phyloP scores from a whole-genome alignment of 1,140 invertebrate species.

The Hylyphantes graminicola region DNA sequence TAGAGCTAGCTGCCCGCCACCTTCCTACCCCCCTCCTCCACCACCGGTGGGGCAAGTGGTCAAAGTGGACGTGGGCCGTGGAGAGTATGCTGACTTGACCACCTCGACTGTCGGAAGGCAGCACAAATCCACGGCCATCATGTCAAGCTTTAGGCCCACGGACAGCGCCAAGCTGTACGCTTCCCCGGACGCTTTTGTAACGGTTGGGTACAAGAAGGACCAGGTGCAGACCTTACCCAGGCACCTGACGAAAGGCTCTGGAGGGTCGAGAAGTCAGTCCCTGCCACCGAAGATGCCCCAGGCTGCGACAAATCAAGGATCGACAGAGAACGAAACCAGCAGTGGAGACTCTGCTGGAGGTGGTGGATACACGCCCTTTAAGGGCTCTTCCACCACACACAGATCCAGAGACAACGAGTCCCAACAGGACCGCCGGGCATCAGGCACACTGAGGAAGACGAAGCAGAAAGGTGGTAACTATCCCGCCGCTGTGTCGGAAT shows the following conservation, averaged over 20 bases:
- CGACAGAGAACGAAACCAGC: slow-evolving; percentile 46
- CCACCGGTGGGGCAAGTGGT: slow-evolving; percentile 69
- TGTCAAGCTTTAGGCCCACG: slow-evolving; percentile 85
- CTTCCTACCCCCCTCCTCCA: slow-evolving; percentile 77
- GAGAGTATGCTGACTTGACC: slow-evolving; percentile 58
- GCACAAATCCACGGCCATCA: slow-evolving; percentile 67
- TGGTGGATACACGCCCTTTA: slow-evolving; percentile 42
- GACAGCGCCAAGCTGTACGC: slow-evolving; percentile 88
- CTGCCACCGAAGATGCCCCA: slow-evolving; percentile 53
- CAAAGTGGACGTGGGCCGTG: slow-evolving; percentile 43
- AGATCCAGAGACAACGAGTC: slow-evolving; percentile 23
- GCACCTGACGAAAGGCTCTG: slow-evolving; percentile 33
- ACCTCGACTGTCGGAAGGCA: slow-evolving; percentile 32
- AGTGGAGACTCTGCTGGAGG: slow-evolving; percentile 45
- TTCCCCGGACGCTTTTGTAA: slow-evolving; percentile 84
- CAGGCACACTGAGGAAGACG: slow-evolving; percentile 37
- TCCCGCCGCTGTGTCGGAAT: slow-evolving; percentile 30
- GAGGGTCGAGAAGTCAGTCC: slow-evolving; percentile 69
- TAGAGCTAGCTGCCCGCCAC: slow-evolving; percentile 73
- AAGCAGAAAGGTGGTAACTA: slow-evolving; percentile 35
- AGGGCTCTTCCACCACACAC: slow-evolving; percentile 17
- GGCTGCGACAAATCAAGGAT: slow-evolving; percentile 33
- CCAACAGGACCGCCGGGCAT: background rate
- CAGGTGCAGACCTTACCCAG: slow-evolving; percentile 37
- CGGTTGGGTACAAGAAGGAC: slow-evolving; percentile 75